These are phyloP conservation scores for Euglossa dilemma DNA, from an alignment of 1,140 invertebrate genomes.

Conservation along the genomic window DNA sequence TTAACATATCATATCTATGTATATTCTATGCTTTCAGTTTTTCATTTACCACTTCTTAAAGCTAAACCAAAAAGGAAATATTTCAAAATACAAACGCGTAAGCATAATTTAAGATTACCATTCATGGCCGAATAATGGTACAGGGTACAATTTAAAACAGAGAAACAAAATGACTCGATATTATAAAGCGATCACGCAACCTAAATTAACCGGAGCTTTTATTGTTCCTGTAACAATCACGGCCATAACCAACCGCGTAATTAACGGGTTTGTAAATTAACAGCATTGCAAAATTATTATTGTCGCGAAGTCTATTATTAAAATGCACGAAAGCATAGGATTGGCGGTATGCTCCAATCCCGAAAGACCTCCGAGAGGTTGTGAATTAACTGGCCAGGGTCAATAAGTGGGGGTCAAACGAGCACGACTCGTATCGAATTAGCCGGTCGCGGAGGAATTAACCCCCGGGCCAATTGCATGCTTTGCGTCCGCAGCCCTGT, in stretches of 20 bases:
- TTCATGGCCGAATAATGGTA: no score
- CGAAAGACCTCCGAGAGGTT: slow-evolving; percentile 24
- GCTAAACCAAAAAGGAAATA: no score
- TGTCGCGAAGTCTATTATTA: neutral
- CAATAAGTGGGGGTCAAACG: slow-evolving; percentile 61
- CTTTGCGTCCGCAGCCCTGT: slow-evolving; percentile 78
- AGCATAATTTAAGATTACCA: no score
- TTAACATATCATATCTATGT: no score
- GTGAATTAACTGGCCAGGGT: slow-evolving; percentile 47
- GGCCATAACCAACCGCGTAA: neutral
- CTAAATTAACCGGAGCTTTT: neutral
- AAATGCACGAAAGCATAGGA: neutral
- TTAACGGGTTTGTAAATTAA: neutral
- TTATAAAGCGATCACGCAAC: no score
- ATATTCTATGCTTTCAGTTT: no score
- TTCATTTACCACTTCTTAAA: no score
- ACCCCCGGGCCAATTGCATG: slow-evolving; percentile 62
- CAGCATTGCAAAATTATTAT: neutral
- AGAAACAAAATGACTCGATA: no score
- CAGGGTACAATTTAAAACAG: no score
- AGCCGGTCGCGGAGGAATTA: slow-evolving; percentile 66
- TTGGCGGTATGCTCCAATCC: neutral
- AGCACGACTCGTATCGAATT: slow-evolving; percentile 62
- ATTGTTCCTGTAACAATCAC: neutral
- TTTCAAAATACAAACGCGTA: no score